Evolutionary conservation across 1,140 invertebrate species (phyloP), one percentile per base, ranked within the genome.

Genomic region (Sesamia nonagrioides): DNA sequence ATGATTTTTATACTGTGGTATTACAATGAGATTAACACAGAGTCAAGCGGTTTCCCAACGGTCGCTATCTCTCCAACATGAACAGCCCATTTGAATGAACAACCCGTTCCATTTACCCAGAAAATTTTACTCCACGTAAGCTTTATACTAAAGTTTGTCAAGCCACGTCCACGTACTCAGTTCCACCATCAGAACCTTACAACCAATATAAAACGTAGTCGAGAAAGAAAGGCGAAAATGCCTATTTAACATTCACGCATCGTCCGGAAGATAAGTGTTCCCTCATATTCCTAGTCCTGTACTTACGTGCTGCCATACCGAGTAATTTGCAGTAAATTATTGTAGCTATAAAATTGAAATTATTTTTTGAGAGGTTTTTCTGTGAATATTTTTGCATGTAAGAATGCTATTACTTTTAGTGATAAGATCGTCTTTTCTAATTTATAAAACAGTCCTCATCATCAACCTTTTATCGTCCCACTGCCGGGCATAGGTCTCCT

Each of bases 291-390:
- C 66, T 48, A 50, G 66, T 50, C 11, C 42, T 50, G 66, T 69
- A 69, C 66, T 69, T 69, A 69, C 66, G 66, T 69, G 66, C 18
- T 27, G 42, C 66, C 42, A 42, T 69, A 50, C 18, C 11, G 21
- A 15, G 66, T 69, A 69, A 69, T 69, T 69, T 69, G 50, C 42
- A 50, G 66, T 69, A 69, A 69, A 69, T 69, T 69, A 69, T 69
- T 69, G 35, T 69, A 15, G 66, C 66, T 69, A 50, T 69, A 69
- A 69, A 69, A 69, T 50, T 50, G 45, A n/a, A 69, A 69, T 69
- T 69, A 48, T 69, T 69, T 42, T 63, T 33, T n/a, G n/a, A 40
- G 37, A 45, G 6, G 17, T 13, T 60, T 63, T 63, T 27, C 17
- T 13, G 45, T 50, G 13, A 9, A 13, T 50, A n/a, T 15, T 50